phyloP scores from a whole-genome alignment of 2,797 vertebrate species.

The Lutjanus argentimaculatus region DNA sequence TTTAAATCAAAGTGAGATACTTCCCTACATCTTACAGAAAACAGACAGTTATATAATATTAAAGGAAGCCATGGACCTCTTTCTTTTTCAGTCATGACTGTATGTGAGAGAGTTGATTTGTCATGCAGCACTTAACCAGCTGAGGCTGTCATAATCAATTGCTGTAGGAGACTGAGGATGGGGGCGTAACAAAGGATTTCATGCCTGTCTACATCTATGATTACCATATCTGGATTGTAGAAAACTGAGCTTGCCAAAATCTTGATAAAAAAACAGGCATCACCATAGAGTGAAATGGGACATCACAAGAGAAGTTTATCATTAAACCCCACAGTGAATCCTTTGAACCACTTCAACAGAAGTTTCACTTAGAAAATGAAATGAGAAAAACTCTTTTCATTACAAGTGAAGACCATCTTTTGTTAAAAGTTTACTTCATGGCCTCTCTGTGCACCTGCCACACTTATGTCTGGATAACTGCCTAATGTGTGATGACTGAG shows the following conservation, averaged over 20 bases:
- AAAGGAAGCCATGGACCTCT: conserved; percentile 11
- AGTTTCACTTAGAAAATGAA: conserved; percentile 29
- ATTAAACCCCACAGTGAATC: conserved; percentile 35
- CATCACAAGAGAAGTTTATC: conserved; percentile 43
- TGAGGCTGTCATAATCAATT: conserved; percentile 56
- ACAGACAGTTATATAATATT: neutral
- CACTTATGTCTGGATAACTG: neutral
- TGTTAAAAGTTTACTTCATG: neutral
- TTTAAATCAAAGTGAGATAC: neutral
- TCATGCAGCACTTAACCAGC: conserved; percentile 47
- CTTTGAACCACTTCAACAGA: conserved; percentile 54
- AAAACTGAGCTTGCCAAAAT: conserved; percentile 45
- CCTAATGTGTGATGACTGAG: neutral
- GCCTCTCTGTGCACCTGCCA: conserved; percentile 1
- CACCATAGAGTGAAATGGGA: conserved; percentile 21
- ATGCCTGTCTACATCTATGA: conserved; percentile 52
- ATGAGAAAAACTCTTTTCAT: conserved; percentile 23
- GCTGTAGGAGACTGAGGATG: conserved; percentile 24
- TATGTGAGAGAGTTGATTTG: conserved; percentile 41
- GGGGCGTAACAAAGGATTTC: conserved; percentile 69
- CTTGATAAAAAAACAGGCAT: conserved; percentile 48
- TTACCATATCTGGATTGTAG: conserved; percentile 53
- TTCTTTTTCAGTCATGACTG: conserved; percentile 29
- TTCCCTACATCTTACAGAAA: neutral
- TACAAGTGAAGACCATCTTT: neutral